Evolutionary conservation across 2,888 invertebrate species (phyloP).

Genomic region (Hybos culiciformis): DNA sequence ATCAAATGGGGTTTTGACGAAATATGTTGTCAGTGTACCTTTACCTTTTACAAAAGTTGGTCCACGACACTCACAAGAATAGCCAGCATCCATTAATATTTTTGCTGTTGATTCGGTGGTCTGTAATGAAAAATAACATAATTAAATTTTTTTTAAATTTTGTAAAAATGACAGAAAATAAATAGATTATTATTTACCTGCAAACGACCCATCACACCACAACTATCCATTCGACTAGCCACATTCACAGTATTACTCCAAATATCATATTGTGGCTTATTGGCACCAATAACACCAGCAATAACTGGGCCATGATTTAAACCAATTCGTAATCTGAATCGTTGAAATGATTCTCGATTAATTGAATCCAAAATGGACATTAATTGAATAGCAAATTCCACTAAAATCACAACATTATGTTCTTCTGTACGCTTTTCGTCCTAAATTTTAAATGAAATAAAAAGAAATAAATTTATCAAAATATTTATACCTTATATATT

Average conservation of each 20-base stretch:
- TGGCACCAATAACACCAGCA: constrained; percentile 92
- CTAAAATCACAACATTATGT: constrained; percentile 74
- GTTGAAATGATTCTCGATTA: constrained; percentile 91
- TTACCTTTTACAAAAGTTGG: constrained; percentile 92
- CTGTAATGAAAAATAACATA: constrained; percentile 29
- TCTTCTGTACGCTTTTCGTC: constrained; percentile 66
- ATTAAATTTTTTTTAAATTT: neutral
- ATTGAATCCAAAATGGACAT: constrained; percentile 89
- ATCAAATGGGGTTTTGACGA: constrained; percentile 73
- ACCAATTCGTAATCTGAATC: constrained; percentile 83
- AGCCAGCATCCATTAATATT: constrained; percentile 71
- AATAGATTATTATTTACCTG: constrained; percentile 43
- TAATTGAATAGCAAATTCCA: constrained; percentile 88
- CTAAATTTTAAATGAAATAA: no score
- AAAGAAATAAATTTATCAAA: no score
- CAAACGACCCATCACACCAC: constrained; percentile 74
- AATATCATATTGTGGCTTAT: constrained; percentile 96
- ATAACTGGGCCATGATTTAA: constrained; percentile 51
- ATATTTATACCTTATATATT: no score
- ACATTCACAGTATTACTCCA: constrained; percentile 99
- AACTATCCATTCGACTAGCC: constrained; percentile 94
- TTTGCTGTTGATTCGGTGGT: constrained; percentile 72
- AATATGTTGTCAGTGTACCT: constrained; percentile 78
- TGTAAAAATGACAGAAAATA: neutral
- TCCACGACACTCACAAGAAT: constrained; percentile 79